phyloP scores from a whole-genome alignment of 2,113 vertebrate species.

The Phaetusa simplex region DNA sequence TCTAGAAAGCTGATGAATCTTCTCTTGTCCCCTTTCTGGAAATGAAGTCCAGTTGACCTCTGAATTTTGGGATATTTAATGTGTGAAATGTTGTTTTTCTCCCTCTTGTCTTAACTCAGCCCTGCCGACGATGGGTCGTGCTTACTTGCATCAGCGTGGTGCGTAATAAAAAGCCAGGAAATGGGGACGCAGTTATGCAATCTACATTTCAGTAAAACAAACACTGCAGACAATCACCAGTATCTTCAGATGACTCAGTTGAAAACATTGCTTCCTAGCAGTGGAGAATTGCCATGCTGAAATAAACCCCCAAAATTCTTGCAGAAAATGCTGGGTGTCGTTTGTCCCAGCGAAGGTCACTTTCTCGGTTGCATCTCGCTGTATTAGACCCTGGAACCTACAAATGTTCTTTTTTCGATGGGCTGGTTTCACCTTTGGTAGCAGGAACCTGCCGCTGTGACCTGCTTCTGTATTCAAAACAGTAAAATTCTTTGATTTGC shows the following conservation, averaged over 20 bases:
- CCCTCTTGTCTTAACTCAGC: not conserved
- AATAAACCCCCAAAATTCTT: not conserved
- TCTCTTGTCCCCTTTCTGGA: not conserved
- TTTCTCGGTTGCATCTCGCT: not conserved
- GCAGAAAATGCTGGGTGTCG: not conserved
- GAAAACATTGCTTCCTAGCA: slow-evolving; percentile 31
- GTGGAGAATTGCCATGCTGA: not conserved
- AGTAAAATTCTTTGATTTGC: not conserved
- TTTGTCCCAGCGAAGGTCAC: slow-evolving; percentile 6
- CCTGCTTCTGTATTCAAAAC: not conserved
- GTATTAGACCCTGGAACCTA: not conserved
- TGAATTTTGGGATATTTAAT: not conserved
- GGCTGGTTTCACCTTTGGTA: not conserved
- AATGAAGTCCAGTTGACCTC: not conserved
- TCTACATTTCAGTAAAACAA: slow-evolving; percentile 8
- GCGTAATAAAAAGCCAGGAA: slow-evolving; percentile 32
- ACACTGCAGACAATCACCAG: slow-evolving; percentile 23
- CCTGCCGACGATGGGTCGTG: not conserved
- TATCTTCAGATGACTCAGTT: slow-evolving; percentile 57
- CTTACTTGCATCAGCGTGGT: not conserved
- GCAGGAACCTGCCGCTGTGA: not conserved
- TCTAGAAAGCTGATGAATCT: not conserved
- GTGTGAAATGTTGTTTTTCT: not conserved
- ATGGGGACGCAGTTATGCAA: slow-evolving; percentile 35
- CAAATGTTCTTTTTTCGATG: not conserved